Evolutionary conservation across 2,888 invertebrate species (phyloP).

Genomic region (Tachystola acroxantha): DNA sequence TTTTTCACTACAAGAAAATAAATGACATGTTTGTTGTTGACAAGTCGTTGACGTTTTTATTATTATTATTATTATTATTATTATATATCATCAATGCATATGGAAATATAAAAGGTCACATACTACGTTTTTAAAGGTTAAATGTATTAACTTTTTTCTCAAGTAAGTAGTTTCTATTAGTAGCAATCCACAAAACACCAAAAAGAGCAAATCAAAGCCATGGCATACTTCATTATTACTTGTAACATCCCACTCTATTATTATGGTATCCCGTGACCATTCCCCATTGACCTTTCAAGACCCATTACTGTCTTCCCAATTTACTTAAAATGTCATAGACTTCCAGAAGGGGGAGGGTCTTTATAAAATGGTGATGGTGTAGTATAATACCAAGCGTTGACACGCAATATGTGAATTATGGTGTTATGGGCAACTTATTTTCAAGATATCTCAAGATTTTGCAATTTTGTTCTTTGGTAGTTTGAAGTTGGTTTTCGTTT

Average conservation of each 20-base stretch:
- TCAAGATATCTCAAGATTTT: conserved; percentile 44
- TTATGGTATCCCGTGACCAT: conserved; percentile 23
- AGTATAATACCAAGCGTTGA: conserved; percentile 37
- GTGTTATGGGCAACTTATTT: conserved; percentile 40
- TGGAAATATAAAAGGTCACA: too few relatives aligned
- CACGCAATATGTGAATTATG: conserved; percentile 69
- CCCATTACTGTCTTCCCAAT: conserved; percentile 1
- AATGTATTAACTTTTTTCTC: too few relatives aligned
- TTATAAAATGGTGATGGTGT: conserved; percentile 5
- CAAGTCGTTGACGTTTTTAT: too few relatives aligned
- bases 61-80: too few relatives aligned
- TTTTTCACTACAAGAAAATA: too few relatives aligned
- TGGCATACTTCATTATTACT: conserved; percentile 34
- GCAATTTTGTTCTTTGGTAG: conserved; percentile 3
- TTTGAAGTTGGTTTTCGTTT: conserved; percentile 31
- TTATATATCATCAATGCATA: too few relatives aligned
- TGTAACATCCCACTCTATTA: conserved; percentile 29
- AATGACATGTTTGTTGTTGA: too few relatives aligned
- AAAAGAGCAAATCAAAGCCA: conserved; percentile 27
- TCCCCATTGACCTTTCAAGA: conserved; percentile 15
- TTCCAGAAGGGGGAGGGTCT: conserved; percentile 1
- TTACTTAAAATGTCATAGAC: not conserved
- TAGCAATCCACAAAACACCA: not conserved
- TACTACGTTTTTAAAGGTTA: too few relatives aligned
- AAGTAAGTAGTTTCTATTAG: conserved; percentile 1